phyloP scores from a whole-genome alignment of 2,797 vertebrate genomes.

The Paguma larvata region DNA sequence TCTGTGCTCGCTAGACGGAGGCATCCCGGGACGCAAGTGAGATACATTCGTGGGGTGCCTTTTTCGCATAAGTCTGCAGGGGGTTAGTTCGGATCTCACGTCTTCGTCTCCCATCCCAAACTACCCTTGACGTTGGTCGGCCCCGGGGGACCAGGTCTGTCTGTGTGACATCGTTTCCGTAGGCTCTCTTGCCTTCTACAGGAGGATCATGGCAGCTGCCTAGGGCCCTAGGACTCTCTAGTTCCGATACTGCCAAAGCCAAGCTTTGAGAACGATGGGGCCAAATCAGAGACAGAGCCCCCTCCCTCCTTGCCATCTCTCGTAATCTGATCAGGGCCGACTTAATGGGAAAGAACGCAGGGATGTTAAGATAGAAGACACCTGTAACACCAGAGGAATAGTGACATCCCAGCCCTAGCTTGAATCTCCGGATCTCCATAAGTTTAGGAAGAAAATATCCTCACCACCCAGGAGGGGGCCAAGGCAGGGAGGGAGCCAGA shows the following conservation, averaged over 20 bases:
- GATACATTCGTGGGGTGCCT: not conserved
- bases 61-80: not conserved
- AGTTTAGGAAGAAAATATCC: not conserved
- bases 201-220: not conserved
- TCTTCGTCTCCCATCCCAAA: not conserved
- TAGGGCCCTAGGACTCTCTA: not conserved
- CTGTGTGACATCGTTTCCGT: rapidly evolving
- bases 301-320: not conserved
- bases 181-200: not conserved
- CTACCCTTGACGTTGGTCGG: not conserved
- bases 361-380: not conserved
- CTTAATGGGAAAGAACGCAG: not conserved
- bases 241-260: not conserved
- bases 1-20: not conserved
- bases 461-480: not conserved
- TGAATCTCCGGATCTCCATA: not conserved
- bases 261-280: not conserved
- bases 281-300: not conserved
- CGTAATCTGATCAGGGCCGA: not conserved
- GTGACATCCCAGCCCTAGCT: not conserved
- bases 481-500: not conserved
- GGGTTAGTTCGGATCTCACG: not conserved
- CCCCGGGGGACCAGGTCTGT: too few species aligned
- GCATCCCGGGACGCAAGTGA: not conserved
- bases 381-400: not conserved